Percentiles rank a stretch among this genome's conserved stretches.
Conservation (phyloP, 1,140 invertebrate species). For the Bombyx mandarina region DNA sequence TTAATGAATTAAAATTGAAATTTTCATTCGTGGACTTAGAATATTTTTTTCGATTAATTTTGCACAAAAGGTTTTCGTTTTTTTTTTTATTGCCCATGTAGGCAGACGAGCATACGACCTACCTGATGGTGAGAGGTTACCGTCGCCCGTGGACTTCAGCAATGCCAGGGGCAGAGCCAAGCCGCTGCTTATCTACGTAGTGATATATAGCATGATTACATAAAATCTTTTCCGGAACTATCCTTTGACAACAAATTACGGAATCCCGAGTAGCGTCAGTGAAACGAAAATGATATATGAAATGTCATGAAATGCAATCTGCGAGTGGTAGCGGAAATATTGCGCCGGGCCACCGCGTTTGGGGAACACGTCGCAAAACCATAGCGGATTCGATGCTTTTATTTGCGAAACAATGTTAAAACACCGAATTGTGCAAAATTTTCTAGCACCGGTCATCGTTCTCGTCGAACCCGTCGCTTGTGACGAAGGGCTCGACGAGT, state of each 20-base stretch:
- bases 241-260: slow-evolving; percentile 10
- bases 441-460: not conserved
- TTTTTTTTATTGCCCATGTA: too few species aligned
- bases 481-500: not conserved
- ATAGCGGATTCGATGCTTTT: slow-evolving; percentile 5
- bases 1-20: too few species aligned
- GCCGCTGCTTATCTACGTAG: too few species aligned
- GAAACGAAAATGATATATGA: slow-evolving; percentile 19
- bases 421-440: not conserved
- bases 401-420: not conserved
- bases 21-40: too few species aligned
- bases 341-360: slow-evolving; percentile 12
- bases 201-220: too few species aligned
- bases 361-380: not conserved
- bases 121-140: too few species aligned
- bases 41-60: too few species aligned
- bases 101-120: too few species aligned
- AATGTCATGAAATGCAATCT: slow-evolving; percentile 23
- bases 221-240: too few species aligned
- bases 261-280: slow-evolving; percentile 12
- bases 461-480: not conserved
- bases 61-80: too few species aligned
- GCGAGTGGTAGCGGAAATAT: slow-evolving; percentile 17
- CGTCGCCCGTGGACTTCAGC: too few species aligned
- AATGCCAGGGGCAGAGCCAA: too few species aligned